Conservation (phyloP, 2,888 invertebrate species). For the Nomada ferruginata region DNA sequence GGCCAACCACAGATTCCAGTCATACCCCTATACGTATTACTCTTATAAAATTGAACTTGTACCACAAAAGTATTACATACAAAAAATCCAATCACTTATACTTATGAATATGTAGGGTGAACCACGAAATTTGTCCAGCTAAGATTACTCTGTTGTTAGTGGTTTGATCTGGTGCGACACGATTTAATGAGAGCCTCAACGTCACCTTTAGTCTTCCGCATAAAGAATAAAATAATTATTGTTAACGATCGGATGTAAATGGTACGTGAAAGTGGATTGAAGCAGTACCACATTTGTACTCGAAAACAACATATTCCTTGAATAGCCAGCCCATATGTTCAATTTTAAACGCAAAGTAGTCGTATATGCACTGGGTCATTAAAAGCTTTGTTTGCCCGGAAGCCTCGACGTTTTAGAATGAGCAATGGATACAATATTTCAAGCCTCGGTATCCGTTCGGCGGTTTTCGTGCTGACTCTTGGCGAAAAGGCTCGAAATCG, state of each 20-base stretch:
- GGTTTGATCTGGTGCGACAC: too few species aligned
- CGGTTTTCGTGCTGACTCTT: constrained; percentile 64
- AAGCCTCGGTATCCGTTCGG: constrained; percentile 59
- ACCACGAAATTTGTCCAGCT: too few species aligned
- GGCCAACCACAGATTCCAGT: background rate
- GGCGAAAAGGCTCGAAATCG: constrained; percentile 65
- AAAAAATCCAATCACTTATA: too few species aligned
- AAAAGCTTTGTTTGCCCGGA: constrained; percentile 68
- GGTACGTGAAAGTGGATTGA: too few species aligned
- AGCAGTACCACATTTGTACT: background rate
- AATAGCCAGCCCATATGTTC: background rate
- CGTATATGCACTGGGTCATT: constrained; percentile 46
- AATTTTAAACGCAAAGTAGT: constrained; percentile 8
- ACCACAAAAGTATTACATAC: too few species aligned
- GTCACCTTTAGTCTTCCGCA: too few species aligned
- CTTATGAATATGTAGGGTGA: too few species aligned
- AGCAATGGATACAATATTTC: constrained; percentile 65
- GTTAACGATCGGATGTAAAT: too few species aligned
- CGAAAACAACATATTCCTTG: background rate
- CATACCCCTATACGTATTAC: background rate
- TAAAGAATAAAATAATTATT: too few species aligned
- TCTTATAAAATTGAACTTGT: background rate
- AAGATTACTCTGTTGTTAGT: too few species aligned
- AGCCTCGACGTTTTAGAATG: constrained; percentile 59
- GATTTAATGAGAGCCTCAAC: too few species aligned